Conservation (phyloP, 2,797 vertebrate species). For the Prunella strophiata region DNA sequence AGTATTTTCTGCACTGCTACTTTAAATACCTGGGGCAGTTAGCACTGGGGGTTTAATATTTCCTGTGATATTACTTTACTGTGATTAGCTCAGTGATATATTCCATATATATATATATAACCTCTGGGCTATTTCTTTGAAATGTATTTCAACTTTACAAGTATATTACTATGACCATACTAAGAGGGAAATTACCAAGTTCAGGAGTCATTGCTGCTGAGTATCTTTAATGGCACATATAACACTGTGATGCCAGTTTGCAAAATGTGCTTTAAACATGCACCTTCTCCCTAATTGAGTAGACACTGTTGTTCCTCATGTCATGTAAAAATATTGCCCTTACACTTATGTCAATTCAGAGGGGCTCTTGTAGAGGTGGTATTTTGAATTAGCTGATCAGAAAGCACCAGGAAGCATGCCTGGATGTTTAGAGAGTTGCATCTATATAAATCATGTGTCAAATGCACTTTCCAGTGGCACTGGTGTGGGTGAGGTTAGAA, state of each 20-base stretch:
- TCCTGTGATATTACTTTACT: not conserved
- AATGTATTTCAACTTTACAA: slow-evolving; percentile 59
- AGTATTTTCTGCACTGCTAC: not conserved
- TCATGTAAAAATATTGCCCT: not conserved
- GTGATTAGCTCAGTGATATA: slow-evolving; percentile 60
- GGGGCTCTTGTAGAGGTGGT: not conserved
- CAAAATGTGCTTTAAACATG: not conserved
- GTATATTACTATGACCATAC: not conserved
- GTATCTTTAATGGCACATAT: not conserved
- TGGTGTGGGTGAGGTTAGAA: not conserved
- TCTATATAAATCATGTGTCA: slow-evolving; percentile 27
- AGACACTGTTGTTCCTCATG: not conserved
- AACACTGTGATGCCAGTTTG: not conserved
- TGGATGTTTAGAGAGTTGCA: not conserved
- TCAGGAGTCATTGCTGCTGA: slow-evolving; percentile 37
- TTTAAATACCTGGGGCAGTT: slow-evolving; percentile 48
- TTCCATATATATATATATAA: slow-evolving; percentile 15
- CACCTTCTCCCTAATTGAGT: not conserved
- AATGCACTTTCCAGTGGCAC: not conserved
- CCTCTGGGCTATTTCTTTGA: slow-evolving; percentile 60
- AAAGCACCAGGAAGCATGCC: not conserved
- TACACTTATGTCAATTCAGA: not conserved
- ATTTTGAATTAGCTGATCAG: slow-evolving; percentile 50
- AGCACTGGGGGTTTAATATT: slow-evolving; percentile 27
- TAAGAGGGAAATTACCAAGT: slow-evolving; percentile 49